Percentiles rank a stretch among this genome's conserved stretches.
phyloP scores from a whole-genome alignment of 1,140 invertebrate genomes.

The Conopomorpha cramerella region DNA sequence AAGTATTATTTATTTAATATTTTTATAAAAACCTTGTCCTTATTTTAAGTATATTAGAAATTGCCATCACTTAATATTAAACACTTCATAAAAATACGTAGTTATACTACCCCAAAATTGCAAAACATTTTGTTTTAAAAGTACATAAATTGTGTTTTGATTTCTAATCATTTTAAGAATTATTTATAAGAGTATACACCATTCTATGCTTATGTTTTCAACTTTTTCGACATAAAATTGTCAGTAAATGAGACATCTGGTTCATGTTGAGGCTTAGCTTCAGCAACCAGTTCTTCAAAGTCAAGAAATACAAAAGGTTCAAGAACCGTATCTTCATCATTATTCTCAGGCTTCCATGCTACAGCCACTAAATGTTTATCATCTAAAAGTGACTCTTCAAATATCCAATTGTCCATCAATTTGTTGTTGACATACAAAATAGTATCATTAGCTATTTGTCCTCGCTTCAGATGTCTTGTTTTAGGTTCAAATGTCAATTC shows the following conservation, averaged over 20 bases:
- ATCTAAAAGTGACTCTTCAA: conserved; percentile 88
- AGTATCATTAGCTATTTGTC: conserved; percentile 67
- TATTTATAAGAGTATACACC: too few relatives aligned
- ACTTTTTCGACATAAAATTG: conserved; percentile 56
- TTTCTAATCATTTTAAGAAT: too few relatives aligned
- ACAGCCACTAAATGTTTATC: conserved; percentile 81
- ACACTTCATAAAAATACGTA: too few relatives aligned
- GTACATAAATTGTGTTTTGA: too few relatives aligned
- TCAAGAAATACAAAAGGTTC: conserved; percentile 50
- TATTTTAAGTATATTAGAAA: too few relatives aligned
- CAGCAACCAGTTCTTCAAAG: conserved; percentile 63
- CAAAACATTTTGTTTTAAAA: conserved; percentile 16
- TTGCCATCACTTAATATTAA: too few relatives aligned
- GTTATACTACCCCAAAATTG: conserved; percentile 7
- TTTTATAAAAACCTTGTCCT: background rate
- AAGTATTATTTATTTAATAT: conserved; percentile 9
- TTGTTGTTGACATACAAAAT: conserved; percentile 67
- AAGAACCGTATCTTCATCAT: conserved; percentile 9
- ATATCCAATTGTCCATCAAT: conserved; percentile 72
- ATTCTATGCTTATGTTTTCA: too few relatives aligned
- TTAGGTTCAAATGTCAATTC: conserved; percentile 76
- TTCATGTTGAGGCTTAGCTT: conserved; percentile 54
- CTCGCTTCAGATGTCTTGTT: conserved; percentile 44
- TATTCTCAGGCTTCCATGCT: conserved; percentile 60
- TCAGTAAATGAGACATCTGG: conserved; percentile 62